Base-by-base conservation (phyloP, 2,888 invertebrate genomes). In the Clunio marinus region DNA sequence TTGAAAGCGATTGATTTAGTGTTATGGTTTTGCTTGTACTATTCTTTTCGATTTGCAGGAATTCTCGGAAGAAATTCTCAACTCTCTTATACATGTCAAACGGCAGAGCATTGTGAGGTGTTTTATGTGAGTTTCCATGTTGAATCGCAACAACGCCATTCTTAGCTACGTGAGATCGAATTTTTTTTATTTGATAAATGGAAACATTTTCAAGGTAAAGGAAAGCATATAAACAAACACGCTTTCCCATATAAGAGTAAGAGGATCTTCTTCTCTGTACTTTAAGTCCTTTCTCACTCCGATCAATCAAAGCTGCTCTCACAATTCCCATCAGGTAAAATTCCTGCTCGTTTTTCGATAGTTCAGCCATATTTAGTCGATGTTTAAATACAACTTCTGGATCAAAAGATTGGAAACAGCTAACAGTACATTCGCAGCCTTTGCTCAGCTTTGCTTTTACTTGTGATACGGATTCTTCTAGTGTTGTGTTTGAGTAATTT, bases 241-340 rank as follows among this genome's bases (percentile, higher is more conserved):
- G 83, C 70, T 88, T 82, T 2, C 89, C 89, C 76, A 89, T 88
- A 74, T 88, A 89, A 2, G 89, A 88, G 74, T 89, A 89, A 71
- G 88, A 88, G 0, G 89, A 87, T 67, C 89, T 80, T 67, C 89
- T 80, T 75, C 89, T 82, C 72, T 88, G 87, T 22, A 88, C 79
- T 0, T 86, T 86, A 0, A 87, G 87, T 70, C 86, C 86, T 37
- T 70, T 71, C 10, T 68, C 68, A 69, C 87, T 86, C 17, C 87
- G 87, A 1, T 81, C 80, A 41, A 58, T 58, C 13, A 58, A 15
- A 17, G 25, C 15, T 41, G 68, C 68, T 17, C 71, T 70, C 1
- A 88, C 89, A 28, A 90, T 87, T n/a, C 89, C 89, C 89, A 89
- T 89, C 73, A 89, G 79, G 75, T 90, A 90, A 89, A 90, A 89